Conservation (phyloP, 2,888 invertebrate genomes). For the Limnephilus auricula region DNA sequence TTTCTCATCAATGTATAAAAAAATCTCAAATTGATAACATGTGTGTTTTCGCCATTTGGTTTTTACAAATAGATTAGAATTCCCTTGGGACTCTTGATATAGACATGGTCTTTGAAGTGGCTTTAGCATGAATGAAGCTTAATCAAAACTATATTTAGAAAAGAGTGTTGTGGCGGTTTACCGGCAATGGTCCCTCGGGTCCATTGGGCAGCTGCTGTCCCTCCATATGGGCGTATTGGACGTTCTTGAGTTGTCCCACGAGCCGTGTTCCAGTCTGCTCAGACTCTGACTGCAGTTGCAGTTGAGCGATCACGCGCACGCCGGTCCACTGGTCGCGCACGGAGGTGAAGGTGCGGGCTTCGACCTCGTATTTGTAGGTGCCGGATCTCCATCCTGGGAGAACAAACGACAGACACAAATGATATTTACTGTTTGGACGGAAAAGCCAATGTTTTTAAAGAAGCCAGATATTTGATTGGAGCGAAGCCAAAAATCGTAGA, state of each 20-base stretch:
- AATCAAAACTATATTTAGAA: background rate
- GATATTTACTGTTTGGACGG: too few relatives aligned
- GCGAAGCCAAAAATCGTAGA: too few relatives aligned
- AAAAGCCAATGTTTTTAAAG: too few relatives aligned
- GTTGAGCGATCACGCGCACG: slow-evolving; percentile 73
- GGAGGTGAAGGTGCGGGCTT: slow-evolving; percentile 74
- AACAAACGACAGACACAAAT: background rate
- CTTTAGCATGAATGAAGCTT: too few relatives aligned
- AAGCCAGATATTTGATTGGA: too few relatives aligned
- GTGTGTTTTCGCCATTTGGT: too few relatives aligned
- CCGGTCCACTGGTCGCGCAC: slow-evolving; percentile 73
- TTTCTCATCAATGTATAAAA: too few relatives aligned
- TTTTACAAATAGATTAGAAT: too few relatives aligned
- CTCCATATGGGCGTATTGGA: slow-evolving; percentile 67
- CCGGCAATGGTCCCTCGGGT: slow-evolving; percentile 74
- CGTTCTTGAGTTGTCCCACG: slow-evolving; percentile 70
- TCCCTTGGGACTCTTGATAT: too few relatives aligned
- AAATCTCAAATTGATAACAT: too few relatives aligned
- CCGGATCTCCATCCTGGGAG: slow-evolving; percentile 69
- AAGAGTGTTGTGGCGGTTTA: background rate
- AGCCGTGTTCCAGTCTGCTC: slow-evolving; percentile 70
- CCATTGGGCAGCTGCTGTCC: slow-evolving; percentile 71
- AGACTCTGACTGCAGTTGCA: slow-evolving; percentile 71
- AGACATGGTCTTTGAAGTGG: too few relatives aligned
- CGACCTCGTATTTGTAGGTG: slow-evolving; percentile 71